Base-by-base conservation (phyloP, 2,797 vertebrate genomes). In the Neoniphon sammara region DNA sequence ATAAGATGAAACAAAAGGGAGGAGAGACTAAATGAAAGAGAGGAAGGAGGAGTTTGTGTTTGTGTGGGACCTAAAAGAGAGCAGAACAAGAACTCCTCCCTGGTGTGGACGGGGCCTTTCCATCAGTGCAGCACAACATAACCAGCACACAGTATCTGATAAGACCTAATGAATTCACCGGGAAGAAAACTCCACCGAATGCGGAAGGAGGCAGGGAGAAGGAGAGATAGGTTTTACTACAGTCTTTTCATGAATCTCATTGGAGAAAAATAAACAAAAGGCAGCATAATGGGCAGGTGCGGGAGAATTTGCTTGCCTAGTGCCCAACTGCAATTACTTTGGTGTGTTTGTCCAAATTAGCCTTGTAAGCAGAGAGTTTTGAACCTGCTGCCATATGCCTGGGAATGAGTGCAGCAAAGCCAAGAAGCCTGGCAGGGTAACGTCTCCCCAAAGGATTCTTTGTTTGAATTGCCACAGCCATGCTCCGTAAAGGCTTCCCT, bases 271-370 rank as follows among this genome's bases (percentile, higher is more conserved):
- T 79, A 86, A 87, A 88, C 65, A 89, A 70, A 68, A 49, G 69
- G 70, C 49, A 58, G 69, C 63, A 71, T 57, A 57, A 60, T 73
- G n/a, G 71, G 74, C 85, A 80, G 84, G 73, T 86, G 85, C 67
- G 50, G 34, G 31, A 71, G 62, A 72, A 81, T 81, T 47, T 81
- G 84, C 76, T 84, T 77, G 64, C 54, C 61, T 58, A 65, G 14
- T 49, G 66, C 47, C 54, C 77, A 73, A 79, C 70, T 61, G 76
- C 80, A 91, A 90, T 92, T 88, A 91, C 31, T 69, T 62, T 64
- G 55, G 2, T 4, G 25, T 81, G 87, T 91, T 91, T 90, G 88
- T 82, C 83, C 75, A 87, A 81, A 86, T 90, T 81, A 90, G 68
- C 77, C 57, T 62, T 25, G 57, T 73, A 68, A 82, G 72, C 77